Percentiles rank a stretch among this genome's conserved stretches.
phyloP scores from a whole-genome alignment of 2,888 invertebrate species.

The Tetrapedia diversipes region DNA sequence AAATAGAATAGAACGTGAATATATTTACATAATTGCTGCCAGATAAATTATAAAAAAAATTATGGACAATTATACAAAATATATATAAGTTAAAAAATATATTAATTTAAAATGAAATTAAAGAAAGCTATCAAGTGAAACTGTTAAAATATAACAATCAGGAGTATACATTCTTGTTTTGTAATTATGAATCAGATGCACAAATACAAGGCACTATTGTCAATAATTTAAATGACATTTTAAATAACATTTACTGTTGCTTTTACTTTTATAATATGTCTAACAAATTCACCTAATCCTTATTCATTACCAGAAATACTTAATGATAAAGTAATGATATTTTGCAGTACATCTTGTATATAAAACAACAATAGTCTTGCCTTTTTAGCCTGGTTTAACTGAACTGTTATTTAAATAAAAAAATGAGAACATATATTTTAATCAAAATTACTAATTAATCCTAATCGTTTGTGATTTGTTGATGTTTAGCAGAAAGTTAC shows the following conservation, averaged over 20 bases:
- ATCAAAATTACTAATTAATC: conserved; percentile 10
- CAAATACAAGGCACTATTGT: conserved; percentile 70
- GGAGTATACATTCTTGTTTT: conserved; percentile 42
- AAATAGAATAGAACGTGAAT: conserved; percentile 53
- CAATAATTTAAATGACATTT: conserved; percentile 37
- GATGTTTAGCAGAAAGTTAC: conserved; percentile 15
- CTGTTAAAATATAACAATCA: conserved; percentile 43
- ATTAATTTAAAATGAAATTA: conserved; percentile 40
- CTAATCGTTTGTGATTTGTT: conserved; percentile 19
- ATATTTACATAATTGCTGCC: conserved; percentile 64
- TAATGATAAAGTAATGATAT: conserved; percentile 13
- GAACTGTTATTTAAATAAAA: conserved; percentile 10
- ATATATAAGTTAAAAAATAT: conserved; percentile 71
- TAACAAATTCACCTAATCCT: conserved; percentile 38
- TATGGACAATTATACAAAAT: conserved; percentile 76
- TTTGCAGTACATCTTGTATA: conserved; percentile 34
- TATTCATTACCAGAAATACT: conserved; percentile 21
- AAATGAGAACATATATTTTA: conserved; percentile 4
- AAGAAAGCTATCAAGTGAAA: conserved; percentile 40
- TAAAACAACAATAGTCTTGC: background rate
- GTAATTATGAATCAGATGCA: conserved; percentile 48
- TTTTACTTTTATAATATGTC: conserved; percentile 51
- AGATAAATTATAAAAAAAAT: conserved; percentile 74
- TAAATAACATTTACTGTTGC: conserved; percentile 19
- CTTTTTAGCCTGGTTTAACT: conserved; percentile 11